phyloP scores from a whole-genome alignment of 1,140 invertebrate genomes.

The Reticulitermes speratus region DNA sequence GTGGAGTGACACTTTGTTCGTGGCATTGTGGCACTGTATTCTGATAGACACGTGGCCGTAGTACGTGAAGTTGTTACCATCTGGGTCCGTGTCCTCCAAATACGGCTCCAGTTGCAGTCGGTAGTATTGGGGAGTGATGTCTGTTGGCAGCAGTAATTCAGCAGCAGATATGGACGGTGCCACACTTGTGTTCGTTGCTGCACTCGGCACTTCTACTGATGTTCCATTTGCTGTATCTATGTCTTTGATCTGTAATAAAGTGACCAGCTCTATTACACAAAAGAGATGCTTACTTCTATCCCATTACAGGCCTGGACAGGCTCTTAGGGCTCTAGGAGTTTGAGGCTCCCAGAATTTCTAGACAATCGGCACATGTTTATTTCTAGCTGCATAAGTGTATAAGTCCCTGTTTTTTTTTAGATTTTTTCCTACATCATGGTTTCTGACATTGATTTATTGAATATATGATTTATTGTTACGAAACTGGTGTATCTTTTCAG shows the following conservation, averaged over 20 bases:
- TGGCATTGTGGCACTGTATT: not conserved
- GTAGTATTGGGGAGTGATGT: slow-evolving; percentile 39
- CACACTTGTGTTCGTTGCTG: not conserved
- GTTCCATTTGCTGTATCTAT: not conserved
- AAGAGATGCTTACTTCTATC: no score
- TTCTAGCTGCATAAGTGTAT: no score
- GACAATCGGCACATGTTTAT: no score
- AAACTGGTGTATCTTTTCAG: no score
- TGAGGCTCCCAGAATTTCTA: no score
- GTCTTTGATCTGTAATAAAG: not conserved
- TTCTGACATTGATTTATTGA: no score
- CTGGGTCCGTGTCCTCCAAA: slow-evolving; percentile 27
- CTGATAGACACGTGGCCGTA: not conserved
- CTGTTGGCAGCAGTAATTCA: slow-evolving; percentile 37
- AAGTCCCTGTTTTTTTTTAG: no score
- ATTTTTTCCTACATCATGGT: no score
- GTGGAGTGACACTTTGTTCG: not conserved
- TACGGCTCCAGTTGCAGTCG: slow-evolving; percentile 42
- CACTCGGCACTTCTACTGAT: not conserved
- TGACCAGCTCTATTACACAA: no score
- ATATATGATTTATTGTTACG: no score
- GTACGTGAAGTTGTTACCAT: not conserved
- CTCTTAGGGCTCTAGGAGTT: no score
- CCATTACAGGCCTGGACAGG: no score
- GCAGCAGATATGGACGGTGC: not conserved